Conservation (phyloP, 2,888 invertebrate species). For the Icerya purchasi region DNA sequence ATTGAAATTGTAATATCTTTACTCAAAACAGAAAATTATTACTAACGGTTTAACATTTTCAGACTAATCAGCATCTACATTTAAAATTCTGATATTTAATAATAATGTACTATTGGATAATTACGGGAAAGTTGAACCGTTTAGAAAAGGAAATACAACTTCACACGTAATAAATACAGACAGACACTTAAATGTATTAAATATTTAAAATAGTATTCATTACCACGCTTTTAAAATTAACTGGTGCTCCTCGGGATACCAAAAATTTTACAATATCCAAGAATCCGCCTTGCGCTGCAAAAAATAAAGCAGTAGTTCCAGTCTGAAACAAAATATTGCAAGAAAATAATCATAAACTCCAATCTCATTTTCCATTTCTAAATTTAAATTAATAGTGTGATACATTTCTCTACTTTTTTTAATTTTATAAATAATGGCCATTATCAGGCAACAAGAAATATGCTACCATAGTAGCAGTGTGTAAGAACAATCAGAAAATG, state of each 20-base stretch:
- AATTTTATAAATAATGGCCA: neutral
- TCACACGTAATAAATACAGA: no score
- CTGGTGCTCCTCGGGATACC: conserved; percentile 51
- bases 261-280: conserved; percentile 58
- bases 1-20: no score
- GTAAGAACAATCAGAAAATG: conserved; percentile 1
- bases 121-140: no score
- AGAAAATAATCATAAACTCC: neutral
- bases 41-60: no score
- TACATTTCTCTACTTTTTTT: no score
- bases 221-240: conserved; percentile 45
- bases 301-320: conserved; percentile 79
- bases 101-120: no score
- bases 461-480: neutral
- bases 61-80: no score
- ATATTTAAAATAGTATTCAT: no score
- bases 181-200: no score
- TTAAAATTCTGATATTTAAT: no score
- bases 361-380: neutral
- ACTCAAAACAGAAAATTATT: no score
- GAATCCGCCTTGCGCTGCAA: conserved; percentile 82
- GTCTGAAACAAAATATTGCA: conserved; percentile 36
- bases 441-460: neutral
- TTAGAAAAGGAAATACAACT: no score
- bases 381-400: neutral